A percentile compares a stretch with the other conserved stretches of the same genome.
phyloP scores from a whole-genome alignment of 1,140 invertebrate species.

The Drosophila hydei region DNA sequence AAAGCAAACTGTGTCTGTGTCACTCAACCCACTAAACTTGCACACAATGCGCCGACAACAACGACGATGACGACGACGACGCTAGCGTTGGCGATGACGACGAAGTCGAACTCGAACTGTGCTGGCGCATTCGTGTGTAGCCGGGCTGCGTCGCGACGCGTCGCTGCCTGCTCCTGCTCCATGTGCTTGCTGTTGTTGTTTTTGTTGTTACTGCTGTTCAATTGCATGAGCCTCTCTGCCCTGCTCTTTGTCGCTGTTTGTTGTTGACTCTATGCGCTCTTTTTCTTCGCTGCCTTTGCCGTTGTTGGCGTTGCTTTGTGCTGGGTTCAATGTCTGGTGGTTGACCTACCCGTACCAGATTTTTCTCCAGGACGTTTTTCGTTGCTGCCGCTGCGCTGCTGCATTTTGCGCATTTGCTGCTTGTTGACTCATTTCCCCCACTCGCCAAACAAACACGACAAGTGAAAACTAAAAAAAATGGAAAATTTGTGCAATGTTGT shows the following conservation, averaged over 20 bases:
- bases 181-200: slow-evolving; percentile 4
- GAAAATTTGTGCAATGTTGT: slow-evolving; percentile 25
- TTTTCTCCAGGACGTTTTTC: slow-evolving; percentile 49
- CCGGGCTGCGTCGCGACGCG: slow-evolving; percentile 8
- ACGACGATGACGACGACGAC: slow-evolving; percentile 5
- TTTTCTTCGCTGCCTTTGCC: slow-evolving; percentile 2
- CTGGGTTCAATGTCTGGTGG: slow-evolving; percentile 81
- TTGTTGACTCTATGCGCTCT: slow-evolving; percentile 28
- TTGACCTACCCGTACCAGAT: slow-evolving; percentile 78
- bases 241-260: slow-evolving; percentile 16
- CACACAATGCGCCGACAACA: slow-evolving; percentile 62
- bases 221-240: slow-evolving; percentile 27
- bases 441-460: slow-evolving; percentile 48
- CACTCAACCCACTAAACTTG: slow-evolving; percentile 82
- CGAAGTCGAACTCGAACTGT: slow-evolving; percentile 36
- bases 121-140: slow-evolving; percentile 40
- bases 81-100: slow-evolving; percentile 23
- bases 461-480: slow-evolving; percentile 74
- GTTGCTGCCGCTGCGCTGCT: slow-evolving; percentile 6
- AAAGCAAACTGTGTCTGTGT: slow-evolving; percentile 80
- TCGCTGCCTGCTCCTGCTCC: slow-evolving; percentile 12
- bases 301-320: slow-evolving; percentile 13
- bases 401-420: slow-evolving; percentile 52
- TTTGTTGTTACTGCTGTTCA: slow-evolving; percentile 13
- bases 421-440: slow-evolving; percentile 64